These are phyloP conservation scores for Ricordea florida DNA, from an alignment of 92 coral and sea anemone genomes.

Conservation along the genomic window DNA sequence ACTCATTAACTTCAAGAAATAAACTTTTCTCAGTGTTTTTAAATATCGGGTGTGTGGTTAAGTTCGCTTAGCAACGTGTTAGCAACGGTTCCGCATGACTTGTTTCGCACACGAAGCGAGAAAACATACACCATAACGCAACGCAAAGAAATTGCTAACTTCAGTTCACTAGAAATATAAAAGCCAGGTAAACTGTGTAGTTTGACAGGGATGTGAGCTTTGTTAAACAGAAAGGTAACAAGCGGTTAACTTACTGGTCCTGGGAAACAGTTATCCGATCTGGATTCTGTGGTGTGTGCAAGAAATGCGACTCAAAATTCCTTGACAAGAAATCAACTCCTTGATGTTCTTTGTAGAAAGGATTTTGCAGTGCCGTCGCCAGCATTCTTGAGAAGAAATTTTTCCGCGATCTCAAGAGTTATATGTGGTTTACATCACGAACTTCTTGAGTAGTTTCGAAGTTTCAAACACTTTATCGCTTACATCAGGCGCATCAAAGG, in stretches of 20 bases:
- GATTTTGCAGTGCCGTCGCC: conserved; percentile 65
- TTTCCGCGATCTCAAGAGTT: not conserved
- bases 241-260: conserved; percentile 68
- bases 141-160: not conserved
- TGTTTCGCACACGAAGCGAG: not conserved
- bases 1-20: no score
- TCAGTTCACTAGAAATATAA: conserved; percentile 7
- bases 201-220: not conserved
- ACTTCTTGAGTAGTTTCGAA: conserved; percentile 1
- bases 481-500: not conserved
- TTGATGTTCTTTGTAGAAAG: conserved; percentile 64
- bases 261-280: conserved; percentile 88
- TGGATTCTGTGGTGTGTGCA: conserved; percentile 80
- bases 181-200: not conserved
- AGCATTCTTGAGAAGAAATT: not conserved
- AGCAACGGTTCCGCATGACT: conserved; percentile 73
- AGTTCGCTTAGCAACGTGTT: conserved; percentile 65
- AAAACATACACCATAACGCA: not conserved
- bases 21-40: no score
- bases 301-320: conserved; percentile 86
- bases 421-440: conserved; percentile 17
- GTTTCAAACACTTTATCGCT: not conserved
- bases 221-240: not conserved
- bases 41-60: no score
- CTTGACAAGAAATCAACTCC: conserved; percentile 90